phyloP scores from a whole-genome alignment of 2,888 invertebrate species.

The Blera fallax region DNA sequence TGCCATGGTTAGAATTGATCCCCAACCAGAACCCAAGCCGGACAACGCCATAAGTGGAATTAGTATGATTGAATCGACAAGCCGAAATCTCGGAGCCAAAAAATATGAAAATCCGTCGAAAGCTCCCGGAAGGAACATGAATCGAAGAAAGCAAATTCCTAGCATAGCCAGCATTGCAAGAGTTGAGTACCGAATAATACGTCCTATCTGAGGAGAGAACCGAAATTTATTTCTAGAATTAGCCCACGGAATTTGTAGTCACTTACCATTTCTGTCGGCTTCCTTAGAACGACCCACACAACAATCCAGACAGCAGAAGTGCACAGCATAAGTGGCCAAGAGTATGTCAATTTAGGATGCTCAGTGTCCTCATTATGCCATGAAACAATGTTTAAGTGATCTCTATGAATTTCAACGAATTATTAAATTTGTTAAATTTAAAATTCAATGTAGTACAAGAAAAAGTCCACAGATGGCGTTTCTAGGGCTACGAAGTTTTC shows the following conservation, averaged over 20 bases:
- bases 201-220: slow-evolving; percentile 76
- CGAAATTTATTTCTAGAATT: not conserved
- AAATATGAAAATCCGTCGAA: too few species aligned
- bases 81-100: too few species aligned
- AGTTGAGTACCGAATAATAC: slow-evolving; percentile 76
- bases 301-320: slow-evolving; percentile 20
- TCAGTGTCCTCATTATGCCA: not conserved
- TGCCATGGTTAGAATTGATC: slow-evolving; percentile 57
- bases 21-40: slow-evolving; percentile 61
- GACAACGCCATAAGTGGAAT: slow-evolving; percentile 17
- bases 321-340: slow-evolving; percentile 64
- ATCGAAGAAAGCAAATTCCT: slow-evolving; percentile 66
- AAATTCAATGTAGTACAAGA: not conserved
- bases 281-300: not conserved
- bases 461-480: slow-evolving; percentile 34
- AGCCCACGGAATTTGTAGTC: rapidly evolving
- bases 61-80: too few species aligned
- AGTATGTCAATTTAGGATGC: not conserved
- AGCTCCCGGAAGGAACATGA: slow-evolving; percentile 30
- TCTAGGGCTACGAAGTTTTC: not conserved
- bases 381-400: not conserved
- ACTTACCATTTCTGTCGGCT: slow-evolving; percentile 13
- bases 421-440: not conserved
- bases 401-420: not conserved
- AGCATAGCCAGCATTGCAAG: slow-evolving; percentile 75